Conservation (phyloP, 2,113 vertebrate genomes). For the Bos taurus region DNA sequence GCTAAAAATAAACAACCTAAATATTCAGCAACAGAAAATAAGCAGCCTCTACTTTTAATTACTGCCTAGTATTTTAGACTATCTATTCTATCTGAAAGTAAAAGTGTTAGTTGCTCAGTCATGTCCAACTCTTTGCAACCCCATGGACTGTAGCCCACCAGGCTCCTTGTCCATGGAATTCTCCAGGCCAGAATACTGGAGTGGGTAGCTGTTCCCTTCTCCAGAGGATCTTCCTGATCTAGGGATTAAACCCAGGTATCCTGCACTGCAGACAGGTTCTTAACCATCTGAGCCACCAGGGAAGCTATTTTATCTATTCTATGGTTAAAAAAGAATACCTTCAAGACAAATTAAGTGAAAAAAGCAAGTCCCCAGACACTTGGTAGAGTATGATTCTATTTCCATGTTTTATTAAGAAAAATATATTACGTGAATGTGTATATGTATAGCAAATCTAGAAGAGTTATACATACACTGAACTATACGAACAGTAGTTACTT, state of each 20-base stretch:
- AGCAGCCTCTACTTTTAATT: background rate
- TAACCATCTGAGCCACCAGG: background rate
- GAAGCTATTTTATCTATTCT: background rate
- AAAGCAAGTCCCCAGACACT: background rate
- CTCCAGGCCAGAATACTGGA: background rate
- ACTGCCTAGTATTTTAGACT: background rate
- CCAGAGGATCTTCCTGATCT: background rate
- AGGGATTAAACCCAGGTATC: background rate
- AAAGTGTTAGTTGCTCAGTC: background rate
- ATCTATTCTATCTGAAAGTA: background rate
- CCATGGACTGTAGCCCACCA: background rate
- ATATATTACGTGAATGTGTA: background rate
- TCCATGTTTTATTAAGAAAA: background rate
- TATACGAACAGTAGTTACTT: background rate
- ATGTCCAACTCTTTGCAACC: background rate
- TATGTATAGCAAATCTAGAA: background rate
- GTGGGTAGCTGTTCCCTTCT: background rate
- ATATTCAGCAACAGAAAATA: background rate
- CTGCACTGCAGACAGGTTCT: background rate
- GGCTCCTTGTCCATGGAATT: background rate
- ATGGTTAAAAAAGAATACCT: background rate
- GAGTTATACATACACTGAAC: background rate
- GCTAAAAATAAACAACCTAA: background rate
- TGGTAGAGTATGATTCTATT: background rate
- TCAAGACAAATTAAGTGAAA: background rate